Evolutionary conservation across 2,888 invertebrate species (phyloP).

Genomic region (Lasioglossum lativentre): DNA sequence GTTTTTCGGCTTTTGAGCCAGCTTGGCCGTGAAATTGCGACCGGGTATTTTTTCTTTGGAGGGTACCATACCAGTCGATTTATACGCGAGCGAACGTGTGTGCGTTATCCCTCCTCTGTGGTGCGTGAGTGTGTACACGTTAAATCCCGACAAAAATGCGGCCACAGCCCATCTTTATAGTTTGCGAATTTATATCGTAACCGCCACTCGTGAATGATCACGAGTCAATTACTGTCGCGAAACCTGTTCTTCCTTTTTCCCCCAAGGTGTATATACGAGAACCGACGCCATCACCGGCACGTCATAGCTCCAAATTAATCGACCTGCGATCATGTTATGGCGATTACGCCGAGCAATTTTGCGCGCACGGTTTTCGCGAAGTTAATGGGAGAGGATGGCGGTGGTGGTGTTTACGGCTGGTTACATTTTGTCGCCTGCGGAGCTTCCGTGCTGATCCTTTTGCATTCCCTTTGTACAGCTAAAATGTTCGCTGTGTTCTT

Average conservation of each 20-base stretch:
- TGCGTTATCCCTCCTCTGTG: no score
- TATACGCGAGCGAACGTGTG: slow-evolving; percentile 46
- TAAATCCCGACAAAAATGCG: slow-evolving; percentile 39
- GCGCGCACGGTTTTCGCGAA: neutral
- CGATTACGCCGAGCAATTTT: slow-evolving; percentile 17
- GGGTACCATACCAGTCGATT: slow-evolving; percentile 52
- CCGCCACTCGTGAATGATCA: slow-evolving; percentile 27
- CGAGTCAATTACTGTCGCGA: slow-evolving; percentile 24
- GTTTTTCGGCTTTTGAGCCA: slow-evolving; percentile 46
- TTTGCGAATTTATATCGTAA: slow-evolving; percentile 30
- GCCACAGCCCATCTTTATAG: neutral
- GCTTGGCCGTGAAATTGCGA: slow-evolving; percentile 67
- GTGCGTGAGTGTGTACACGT: neutral
- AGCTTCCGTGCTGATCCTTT: neutral
- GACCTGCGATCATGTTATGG: slow-evolving; percentile 3
- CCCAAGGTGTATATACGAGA: neutral
- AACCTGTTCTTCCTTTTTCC: slow-evolving; percentile 23
- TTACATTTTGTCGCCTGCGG: neutral
- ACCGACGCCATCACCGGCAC: slow-evolving; percentile 21
- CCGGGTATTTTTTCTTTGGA: slow-evolving; percentile 62
- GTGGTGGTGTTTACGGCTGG: neutral
- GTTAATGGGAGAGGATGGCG: neutral
- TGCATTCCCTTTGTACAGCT: neutral
- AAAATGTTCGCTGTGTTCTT: no score
- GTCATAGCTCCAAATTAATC: slow-evolving; percentile 30